Percentiles rank a stretch among this genome's conserved stretches.
Conservation (phyloP, 1,140 invertebrate species). For the Meloidogyne hapla region DNA sequence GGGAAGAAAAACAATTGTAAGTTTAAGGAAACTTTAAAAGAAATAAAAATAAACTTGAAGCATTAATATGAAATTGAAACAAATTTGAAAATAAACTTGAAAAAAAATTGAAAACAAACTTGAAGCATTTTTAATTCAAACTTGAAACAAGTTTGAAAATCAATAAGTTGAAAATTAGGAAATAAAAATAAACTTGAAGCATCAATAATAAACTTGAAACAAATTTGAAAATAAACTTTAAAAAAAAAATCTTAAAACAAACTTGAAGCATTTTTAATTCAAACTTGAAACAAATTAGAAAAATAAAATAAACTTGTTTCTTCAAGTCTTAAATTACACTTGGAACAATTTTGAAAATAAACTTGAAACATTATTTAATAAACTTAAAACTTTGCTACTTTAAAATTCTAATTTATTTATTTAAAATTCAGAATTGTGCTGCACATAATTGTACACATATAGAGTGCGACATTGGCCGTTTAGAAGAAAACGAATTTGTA, state of each 20-base stretch:
- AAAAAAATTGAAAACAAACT: not conserved
- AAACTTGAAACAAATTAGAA: too few species aligned
- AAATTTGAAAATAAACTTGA: too few species aligned
- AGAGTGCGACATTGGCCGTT: constrained; percentile 57
- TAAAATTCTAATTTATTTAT: constrained; percentile 1
- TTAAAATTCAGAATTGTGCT: constrained; percentile 52
- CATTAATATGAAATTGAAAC: too few species aligned
- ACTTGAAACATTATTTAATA: not conserved
- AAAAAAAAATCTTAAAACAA: not conserved
- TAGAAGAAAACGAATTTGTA: constrained; percentile 58
- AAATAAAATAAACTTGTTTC: not conserved
- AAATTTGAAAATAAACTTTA: too few species aligned
- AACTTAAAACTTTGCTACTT: not conserved
- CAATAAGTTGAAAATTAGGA: too few species aligned
- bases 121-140: not conserved
- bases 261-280: not conserved
- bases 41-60: constrained; percentile 14
- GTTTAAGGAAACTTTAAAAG: not conserved
- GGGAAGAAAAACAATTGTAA: constrained; percentile 47
- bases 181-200: not conserved
- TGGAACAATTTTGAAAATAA: not conserved
- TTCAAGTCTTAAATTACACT: too few species aligned
- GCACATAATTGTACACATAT: constrained; percentile 61
- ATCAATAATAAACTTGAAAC: too few species aligned
- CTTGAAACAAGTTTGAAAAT: too few species aligned